A percentile compares a stretch with the other conserved stretches of the same genome.
Evolutionary conservation across 2,113 vertebrate species (phyloP).

Genomic region (Gracilinanus agilis): DNA sequence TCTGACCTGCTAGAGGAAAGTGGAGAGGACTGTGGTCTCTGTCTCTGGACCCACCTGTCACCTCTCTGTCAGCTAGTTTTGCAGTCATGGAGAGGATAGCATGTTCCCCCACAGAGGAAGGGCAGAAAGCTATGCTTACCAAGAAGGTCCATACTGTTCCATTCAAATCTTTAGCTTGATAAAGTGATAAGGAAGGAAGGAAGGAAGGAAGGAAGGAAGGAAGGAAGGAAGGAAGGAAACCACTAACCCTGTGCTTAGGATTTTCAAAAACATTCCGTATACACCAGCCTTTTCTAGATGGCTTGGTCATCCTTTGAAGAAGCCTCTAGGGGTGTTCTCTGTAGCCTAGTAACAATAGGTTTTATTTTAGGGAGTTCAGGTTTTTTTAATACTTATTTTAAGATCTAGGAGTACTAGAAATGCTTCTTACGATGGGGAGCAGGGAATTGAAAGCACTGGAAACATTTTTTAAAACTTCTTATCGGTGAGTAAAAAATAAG

Average conservation of each 20-base stretch:
- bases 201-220: no score
- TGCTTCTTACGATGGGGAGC: background rate
- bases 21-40: background rate
- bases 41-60: no score
- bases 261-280: conserved; percentile 35
- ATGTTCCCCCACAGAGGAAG: background rate
- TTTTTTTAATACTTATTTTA: conserved; percentile 44
- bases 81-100: background rate
- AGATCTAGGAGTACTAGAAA: conserved; percentile 16
- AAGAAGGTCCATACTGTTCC: conserved; percentile 8
- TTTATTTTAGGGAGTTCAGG: conserved; percentile 31
- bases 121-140: background rate
- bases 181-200: background rate
- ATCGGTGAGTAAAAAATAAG: background rate
- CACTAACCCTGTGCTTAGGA: conserved; percentile 18
- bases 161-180: background rate
- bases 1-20: background rate
- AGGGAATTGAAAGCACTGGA: background rate
- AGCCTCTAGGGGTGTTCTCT: background rate
- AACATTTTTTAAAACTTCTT: background rate
- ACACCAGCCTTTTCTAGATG: background rate
- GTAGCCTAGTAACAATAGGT: background rate
- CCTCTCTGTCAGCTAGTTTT: no score
- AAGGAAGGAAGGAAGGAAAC: background rate
- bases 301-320: conserved; percentile 18